A percentile compares a stretch with the other conserved stretches of the same genome.
These are phyloP conservation scores for Grapholita molesta DNA, from an alignment of 1,140 invertebrate genomes.

Conservation along the genomic window DNA sequence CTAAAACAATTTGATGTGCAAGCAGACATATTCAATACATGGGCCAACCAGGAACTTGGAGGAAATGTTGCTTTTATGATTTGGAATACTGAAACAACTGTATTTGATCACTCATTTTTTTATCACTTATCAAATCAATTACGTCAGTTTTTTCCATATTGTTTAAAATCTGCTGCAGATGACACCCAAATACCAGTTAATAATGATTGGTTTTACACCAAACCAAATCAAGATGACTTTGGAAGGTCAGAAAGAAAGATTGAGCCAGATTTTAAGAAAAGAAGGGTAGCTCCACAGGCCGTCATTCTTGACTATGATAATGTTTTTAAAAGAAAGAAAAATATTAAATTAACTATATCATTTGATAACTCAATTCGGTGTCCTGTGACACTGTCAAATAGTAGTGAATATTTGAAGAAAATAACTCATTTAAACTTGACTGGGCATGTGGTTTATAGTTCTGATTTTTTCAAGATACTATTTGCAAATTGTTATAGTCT, in stretches of 20 bases:
- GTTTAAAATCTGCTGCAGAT: neutral
- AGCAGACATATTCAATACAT: neutral
- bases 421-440: constrained; percentile 4
- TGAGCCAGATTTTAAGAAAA: neutral
- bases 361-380: neutral
- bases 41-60: neutral
- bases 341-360: neutral
- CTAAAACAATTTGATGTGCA: constrained; percentile 1
- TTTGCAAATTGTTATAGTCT: neutral
- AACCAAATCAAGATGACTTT: neutral
- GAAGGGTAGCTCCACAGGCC: neutral
- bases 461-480: constrained; percentile 6
- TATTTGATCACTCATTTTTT: neutral
- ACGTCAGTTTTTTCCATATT: neutral
- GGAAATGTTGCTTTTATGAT: neutral
- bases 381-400: neutral
- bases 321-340: neutral
- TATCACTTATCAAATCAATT: neutral
- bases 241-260: neutral
- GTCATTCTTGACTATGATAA: neutral
- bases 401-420: neutral
- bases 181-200: neutral
- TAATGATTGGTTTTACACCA: constrained; percentile 8
- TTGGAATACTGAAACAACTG: constrained; percentile 5
- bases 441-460: constrained; percentile 7